Percentiles rank a stretch among this genome's conserved stretches.
phyloP scores from a whole-genome alignment of 2,888 invertebrate genomes.

The Helicoverpa assulta region DNA sequence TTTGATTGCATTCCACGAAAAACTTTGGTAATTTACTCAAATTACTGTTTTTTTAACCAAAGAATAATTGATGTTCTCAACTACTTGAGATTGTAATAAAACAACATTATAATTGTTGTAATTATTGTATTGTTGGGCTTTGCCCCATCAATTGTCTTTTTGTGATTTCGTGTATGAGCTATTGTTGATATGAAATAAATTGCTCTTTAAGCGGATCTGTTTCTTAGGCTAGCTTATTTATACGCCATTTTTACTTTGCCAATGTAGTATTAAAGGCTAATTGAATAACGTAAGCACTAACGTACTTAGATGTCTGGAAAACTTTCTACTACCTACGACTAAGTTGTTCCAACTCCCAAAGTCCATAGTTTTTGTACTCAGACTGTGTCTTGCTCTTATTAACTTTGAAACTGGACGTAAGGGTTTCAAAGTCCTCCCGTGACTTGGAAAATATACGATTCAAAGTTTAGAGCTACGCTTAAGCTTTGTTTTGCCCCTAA shows the following conservation, averaged over 20 bases:
- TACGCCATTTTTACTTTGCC: not conserved
- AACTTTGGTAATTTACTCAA: conserved; percentile 31
- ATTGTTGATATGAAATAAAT: conserved; percentile 53
- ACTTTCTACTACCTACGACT: not conserved
- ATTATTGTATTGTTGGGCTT: conserved; percentile 50
- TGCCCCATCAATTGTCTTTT: conserved; percentile 49
- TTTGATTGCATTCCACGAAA: conserved; percentile 23
- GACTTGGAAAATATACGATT: conserved; percentile 40
- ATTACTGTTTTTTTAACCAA: conserved; percentile 24
- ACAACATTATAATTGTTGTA: conserved; percentile 49
- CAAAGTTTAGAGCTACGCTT: conserved; percentile 30
- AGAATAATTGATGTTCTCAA: conserved; percentile 33
- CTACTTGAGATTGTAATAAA: conserved; percentile 31
- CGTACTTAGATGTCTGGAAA: not conserved
- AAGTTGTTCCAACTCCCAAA: not conserved
- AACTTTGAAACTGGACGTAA: conserved; percentile 42
- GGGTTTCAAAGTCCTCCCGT: conserved; percentile 18
- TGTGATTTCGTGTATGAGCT: conserved; percentile 30
- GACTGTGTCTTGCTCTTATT: conserved; percentile 33
- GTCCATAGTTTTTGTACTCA: conserved; percentile 24
- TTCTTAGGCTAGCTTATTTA: conserved; percentile 11
- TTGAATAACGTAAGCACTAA: not conserved
- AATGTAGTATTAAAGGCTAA: not conserved
- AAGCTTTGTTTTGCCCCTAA: conserved; percentile 23
- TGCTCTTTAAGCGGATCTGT: conserved; percentile 15